Evolutionary conservation across 2,113 vertebrate genomes (phyloP).

Genomic region (Lycaon pictus): DNA sequence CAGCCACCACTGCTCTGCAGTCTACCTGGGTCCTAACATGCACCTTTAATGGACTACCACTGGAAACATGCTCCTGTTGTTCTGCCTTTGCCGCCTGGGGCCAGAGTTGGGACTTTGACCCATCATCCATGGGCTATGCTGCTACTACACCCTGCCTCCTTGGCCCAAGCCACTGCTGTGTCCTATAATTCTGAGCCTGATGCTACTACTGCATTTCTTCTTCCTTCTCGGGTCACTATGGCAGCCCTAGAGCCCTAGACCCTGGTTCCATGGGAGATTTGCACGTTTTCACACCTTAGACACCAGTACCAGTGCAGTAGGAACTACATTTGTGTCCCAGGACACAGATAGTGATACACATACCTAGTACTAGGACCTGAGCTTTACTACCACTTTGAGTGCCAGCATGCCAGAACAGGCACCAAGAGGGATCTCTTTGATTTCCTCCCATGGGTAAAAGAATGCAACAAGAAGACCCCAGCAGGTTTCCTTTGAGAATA

Average conservation of each 20-base stretch:
- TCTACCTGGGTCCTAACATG: background rate
- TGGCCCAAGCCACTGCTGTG: background rate
- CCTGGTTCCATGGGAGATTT: background rate
- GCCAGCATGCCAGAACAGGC: background rate
- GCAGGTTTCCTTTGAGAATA: background rate
- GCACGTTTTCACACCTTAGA: background rate
- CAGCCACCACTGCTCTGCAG: background rate
- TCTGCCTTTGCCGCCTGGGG: background rate
- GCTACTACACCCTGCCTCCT: background rate
- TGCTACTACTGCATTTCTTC: background rate
- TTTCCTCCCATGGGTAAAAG: background rate
- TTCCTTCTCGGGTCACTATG: background rate
- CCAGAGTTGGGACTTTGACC: background rate
- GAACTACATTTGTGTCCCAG: background rate
- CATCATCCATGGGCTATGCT: background rate
- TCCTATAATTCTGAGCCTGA: background rate
- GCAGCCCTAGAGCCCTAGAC: background rate
- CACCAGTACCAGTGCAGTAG: background rate
- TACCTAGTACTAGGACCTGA: background rate
- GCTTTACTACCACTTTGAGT: background rate
- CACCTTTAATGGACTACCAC: background rate
- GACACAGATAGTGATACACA: background rate
- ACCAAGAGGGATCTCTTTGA: background rate
- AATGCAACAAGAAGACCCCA: background rate
- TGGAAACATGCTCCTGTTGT: background rate